Evolutionary conservation across 2,888 invertebrate genomes (phyloP), one percentile per base, ranked within the genome.

Genomic region (Thumatha senex): DNA sequence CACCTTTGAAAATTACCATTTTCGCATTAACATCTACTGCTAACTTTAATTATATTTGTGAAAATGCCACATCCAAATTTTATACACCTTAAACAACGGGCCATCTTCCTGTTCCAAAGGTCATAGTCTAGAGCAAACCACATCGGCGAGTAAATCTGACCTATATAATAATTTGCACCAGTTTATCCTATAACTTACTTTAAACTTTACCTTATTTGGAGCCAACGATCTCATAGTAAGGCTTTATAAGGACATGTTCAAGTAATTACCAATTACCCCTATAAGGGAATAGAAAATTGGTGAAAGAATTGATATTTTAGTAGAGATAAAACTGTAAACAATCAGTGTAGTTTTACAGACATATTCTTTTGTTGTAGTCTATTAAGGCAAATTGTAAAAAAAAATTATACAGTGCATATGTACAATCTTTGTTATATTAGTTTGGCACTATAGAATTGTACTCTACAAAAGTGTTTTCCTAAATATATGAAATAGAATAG

Each of bases 121-220:
- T 81, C 71, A 76, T 71, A 74, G 72, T 72, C 69, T 74, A 74
- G 68, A 65, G 59, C 67, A 63, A 48, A 46, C 55, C 54, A 56
- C 53, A 53, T 46, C 55, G 56, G 40, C 47, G 52, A 54, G 58
- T 63, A 46, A 15, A 49, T 54, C 51, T 66, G 64, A 66, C 70
- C 68, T 53, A 69, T 57, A 66, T 68, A 56, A 48, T 55, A 66
- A 66, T 67, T 63, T 68, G 58, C 68, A 65, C 56, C 54, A 69
- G 57, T 68, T 61, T 55, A 54, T 48, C 36, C 39, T 41, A 38
- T 29, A 35, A 12, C 34, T 30, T 18, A 40, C 30, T 48, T 36
- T 10, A 51, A 47, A 44, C 40, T 35, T 36, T n/a, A 31, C 68
- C 67, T 60, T 67, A 53, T 58, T 57, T 8, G 53, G 60, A 1